Conservation (phyloP, 2,797 vertebrate species). For the Leucoraja ocellata region DNA sequence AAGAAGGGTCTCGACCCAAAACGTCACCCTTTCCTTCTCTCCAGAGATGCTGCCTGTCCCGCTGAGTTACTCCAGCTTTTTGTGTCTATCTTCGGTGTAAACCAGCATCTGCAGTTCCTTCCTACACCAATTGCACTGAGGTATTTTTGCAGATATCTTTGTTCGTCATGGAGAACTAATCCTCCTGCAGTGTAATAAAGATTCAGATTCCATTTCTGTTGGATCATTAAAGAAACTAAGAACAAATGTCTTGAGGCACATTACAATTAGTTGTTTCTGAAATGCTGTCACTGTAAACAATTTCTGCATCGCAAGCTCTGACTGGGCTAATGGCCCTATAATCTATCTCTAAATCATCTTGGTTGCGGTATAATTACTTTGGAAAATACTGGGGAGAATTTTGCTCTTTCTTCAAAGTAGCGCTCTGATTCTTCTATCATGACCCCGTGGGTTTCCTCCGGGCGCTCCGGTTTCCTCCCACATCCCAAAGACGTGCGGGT, state of each 20-base stretch:
- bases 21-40: too few species aligned
- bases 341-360: background rate
- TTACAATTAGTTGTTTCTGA: slow-evolving; percentile 21
- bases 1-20: too few species aligned
- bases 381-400: background rate
- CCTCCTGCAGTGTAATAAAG: background rate
- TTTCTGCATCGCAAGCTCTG: background rate
- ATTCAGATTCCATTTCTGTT: background rate
- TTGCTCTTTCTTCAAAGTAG: background rate
- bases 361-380: background rate
- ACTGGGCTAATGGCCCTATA: background rate
- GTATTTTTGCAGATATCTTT: background rate
- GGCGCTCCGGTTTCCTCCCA: too few species aligned
- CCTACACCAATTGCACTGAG: background rate
- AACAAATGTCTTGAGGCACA: background rate
- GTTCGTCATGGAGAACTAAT: background rate
- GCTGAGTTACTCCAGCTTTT: too few species aligned
- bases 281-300: background rate
- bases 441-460: too few species aligned
- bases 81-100: too few species aligned
- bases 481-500: too few species aligned
- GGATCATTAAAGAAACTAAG: background rate
- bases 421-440: background rate
- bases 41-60: too few species aligned
- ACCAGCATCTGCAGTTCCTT: too few species aligned